Conservation (phyloP, 2,888 invertebrate species). For the Amblyjoppa proteus region DNA sequence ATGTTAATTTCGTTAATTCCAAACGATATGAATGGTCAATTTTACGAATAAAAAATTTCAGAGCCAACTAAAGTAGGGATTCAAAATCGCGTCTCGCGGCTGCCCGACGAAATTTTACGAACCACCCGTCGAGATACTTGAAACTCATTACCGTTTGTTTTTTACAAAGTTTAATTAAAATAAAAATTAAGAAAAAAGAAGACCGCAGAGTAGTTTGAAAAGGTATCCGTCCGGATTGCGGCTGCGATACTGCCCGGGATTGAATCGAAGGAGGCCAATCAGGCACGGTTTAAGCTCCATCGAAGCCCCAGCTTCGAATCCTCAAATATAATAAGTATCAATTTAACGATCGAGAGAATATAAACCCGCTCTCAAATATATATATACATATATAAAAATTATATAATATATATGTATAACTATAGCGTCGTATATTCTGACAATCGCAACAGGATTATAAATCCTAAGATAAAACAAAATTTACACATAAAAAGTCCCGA, state of each 20-base stretch:
- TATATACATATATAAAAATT: neutral
- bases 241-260: neutral
- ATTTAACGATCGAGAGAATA: neutral
- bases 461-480: constrained; percentile 39
- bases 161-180: constrained; percentile 81
- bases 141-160: constrained; percentile 79
- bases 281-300: neutral
- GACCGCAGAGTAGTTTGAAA: constrained; percentile 20
- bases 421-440: neutral
- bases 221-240: constrained; percentile 2
- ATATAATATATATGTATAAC: too few relatives aligned
- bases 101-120: neutral
- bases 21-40: too few relatives aligned
- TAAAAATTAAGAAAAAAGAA: constrained; percentile 70
- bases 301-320: neutral
- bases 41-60: too few relatives aligned
- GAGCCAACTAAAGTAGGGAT: neutral
- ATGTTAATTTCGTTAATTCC: neutral
- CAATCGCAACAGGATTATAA: constrained; percentile 26
- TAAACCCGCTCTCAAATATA: neutral
- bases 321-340: neutral
- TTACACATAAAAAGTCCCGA: constrained; percentile 4
- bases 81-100: too few relatives aligned
- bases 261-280: neutral
- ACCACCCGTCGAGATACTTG: constrained; percentile 71